Conservation (phyloP, 2,888 invertebrate genomes). For the Orthosia gracilis region DNA sequence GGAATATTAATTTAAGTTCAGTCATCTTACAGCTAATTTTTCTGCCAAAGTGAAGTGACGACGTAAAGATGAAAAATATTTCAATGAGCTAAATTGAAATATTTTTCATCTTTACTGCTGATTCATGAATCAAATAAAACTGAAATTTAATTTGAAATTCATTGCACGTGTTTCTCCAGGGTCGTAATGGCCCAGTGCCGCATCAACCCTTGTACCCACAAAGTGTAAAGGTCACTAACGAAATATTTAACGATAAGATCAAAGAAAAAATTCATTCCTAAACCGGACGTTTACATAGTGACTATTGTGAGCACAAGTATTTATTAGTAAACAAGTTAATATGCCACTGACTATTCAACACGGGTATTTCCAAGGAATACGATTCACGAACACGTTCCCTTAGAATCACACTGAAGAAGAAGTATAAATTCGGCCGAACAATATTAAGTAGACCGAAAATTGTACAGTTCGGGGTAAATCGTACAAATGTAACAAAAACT, state of each 20-base stretch:
- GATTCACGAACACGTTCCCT: neutral
- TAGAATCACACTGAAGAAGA: neutral
- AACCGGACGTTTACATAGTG: neutral
- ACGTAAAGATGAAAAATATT: too few relatives aligned
- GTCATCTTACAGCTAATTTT: conserved; percentile 41
- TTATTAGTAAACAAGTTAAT: neutral
- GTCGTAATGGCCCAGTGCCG: conserved; percentile 1
- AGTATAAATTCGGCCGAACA: conserved; percentile 6
- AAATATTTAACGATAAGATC: conserved; percentile 1
- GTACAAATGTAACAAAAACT: conserved; percentile 73
- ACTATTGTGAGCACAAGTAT: neutral
- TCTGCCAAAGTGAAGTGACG: neutral
- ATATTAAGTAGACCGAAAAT: conserved; percentile 25
- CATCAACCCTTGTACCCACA: neutral
- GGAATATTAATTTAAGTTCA: conserved; percentile 40
- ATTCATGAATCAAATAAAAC: conserved; percentile 15
- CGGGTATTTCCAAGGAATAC: neutral
- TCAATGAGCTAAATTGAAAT: too few relatives aligned
- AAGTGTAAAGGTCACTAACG: neutral
- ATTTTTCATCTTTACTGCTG: neutral
- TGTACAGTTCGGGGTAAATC: conserved; percentile 52
- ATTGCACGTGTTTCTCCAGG: neutral
- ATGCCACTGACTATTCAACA: neutral
- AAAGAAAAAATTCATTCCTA: neutral
- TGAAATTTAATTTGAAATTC: conserved; percentile 1